A percentile compares a stretch with the other conserved stretches of the same genome.
These are phyloP conservation scores for Agrilus biguttatus DNA, from an alignment of 2,888 invertebrate genomes.

Conservation along the genomic window DNA sequence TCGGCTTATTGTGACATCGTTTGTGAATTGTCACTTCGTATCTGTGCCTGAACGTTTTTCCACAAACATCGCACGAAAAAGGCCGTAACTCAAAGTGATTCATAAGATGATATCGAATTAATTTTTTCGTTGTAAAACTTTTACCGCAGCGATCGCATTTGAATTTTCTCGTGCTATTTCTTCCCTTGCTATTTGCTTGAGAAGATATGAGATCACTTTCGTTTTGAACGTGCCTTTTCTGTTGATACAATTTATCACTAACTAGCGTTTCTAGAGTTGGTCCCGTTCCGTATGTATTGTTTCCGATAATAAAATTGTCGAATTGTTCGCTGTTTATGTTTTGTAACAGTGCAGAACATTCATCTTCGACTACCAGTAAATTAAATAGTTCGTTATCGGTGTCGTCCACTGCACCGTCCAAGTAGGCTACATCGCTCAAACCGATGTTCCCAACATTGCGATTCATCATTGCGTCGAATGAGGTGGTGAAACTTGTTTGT, in stretches of 20 bases:
- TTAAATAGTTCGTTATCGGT: constrained; percentile 25
- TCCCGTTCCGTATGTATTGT: constrained; percentile 14
- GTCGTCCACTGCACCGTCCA: constrained; percentile 22
- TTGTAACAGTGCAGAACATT: constrained; percentile 25
- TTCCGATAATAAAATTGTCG: constrained; percentile 22
- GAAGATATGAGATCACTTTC: constrained; percentile 11
- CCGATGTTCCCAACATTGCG: too few relatives aligned
- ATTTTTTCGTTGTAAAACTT: constrained; percentile 21
- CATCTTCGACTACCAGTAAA: constrained; percentile 24
- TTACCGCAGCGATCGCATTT: constrained; percentile 24
- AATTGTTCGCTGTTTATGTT: constrained; percentile 27
- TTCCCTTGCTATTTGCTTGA: neutral
- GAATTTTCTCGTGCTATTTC: constrained; percentile 6
- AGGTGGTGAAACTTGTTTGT: too few relatives aligned
- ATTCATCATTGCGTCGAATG: too few relatives aligned
- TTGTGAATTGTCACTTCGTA: constrained; percentile 32
- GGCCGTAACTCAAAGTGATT: constrained; percentile 22
- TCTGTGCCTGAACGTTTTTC: constrained; percentile 22
- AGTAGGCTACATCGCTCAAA: too few relatives aligned
- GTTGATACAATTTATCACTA: neutral
- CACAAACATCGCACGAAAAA: constrained; percentile 23
- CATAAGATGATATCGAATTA: constrained; percentile 23
- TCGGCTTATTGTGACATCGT: constrained; percentile 39
- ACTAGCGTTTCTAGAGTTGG: constrained; percentile 12
- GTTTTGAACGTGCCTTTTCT: constrained; percentile 16